Conservation (phyloP, 2,888 invertebrate species). For the Eutolmus rufibarbis region DNA sequence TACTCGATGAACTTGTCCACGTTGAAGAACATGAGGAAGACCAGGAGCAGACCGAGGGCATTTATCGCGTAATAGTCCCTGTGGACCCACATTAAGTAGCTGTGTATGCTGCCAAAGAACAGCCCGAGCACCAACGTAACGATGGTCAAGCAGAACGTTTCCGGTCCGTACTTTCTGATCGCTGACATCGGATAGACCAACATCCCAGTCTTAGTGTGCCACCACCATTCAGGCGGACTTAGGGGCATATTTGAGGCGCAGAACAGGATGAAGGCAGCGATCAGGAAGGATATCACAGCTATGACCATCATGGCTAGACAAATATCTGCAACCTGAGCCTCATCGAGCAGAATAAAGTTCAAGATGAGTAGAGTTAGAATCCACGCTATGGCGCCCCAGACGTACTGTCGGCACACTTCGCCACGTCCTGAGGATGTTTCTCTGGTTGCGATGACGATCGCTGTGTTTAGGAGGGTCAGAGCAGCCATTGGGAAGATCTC, state of each 20-base stretch:
- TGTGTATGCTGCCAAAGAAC: constrained; percentile 82
- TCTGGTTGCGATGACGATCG: constrained; percentile 81
- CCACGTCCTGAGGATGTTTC: constrained; percentile 82
- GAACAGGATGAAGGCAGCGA: constrained; percentile 70
- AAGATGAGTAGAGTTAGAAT: constrained; percentile 73
- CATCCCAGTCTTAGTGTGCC: constrained; percentile 81
- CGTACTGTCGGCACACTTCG: constrained; percentile 80
- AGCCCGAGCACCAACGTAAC: constrained; percentile 76
- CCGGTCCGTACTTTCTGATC: constrained; percentile 76
- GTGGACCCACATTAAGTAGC: constrained; percentile 75
- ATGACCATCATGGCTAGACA: constrained; percentile 37
- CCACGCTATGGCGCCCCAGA: constrained; percentile 77
- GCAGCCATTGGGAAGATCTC: constrained; percentile 81
- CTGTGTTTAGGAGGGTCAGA: constrained; percentile 74
- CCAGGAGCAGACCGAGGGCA: constrained; percentile 53
- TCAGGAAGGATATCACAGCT: constrained; percentile 66
- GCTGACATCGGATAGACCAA: constrained; percentile 81
- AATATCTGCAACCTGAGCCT: not conserved
- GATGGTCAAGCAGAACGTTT: constrained; percentile 74
- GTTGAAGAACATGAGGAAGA: constrained; percentile 63
- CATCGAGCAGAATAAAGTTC: constrained; percentile 49
- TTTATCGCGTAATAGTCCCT: constrained; percentile 52
- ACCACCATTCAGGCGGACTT: constrained; percentile 87
- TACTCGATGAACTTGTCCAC: constrained; percentile 85
- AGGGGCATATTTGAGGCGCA: constrained; percentile 71